These are phyloP conservation scores for Delichon dasypus DNA, from an alignment of 2,797 vertebrate species.

Conservation along the genomic window DNA sequence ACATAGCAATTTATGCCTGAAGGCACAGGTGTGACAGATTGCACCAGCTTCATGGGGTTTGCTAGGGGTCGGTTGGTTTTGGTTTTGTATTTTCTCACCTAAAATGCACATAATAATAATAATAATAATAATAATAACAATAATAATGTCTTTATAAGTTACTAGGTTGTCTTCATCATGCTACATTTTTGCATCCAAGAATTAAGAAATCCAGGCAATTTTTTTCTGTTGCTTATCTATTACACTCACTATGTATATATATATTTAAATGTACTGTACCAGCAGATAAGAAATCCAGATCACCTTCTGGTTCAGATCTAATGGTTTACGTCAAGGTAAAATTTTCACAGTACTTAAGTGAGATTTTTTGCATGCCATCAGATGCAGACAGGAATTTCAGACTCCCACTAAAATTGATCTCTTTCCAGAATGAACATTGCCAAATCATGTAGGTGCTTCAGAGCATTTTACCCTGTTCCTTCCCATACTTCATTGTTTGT, in stretches of 20 bases:
- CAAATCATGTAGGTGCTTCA: slow-evolving; percentile 5
- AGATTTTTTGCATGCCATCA: neutral
- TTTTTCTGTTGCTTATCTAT: neutral
- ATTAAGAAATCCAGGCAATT: neutral
- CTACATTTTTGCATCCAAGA: neutral
- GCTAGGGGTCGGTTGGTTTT: neutral
- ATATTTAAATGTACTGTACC: neutral
- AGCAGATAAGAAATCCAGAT: neutral
- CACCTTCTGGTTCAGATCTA: neutral
- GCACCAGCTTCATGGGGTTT: neutral
- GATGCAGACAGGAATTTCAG: neutral
- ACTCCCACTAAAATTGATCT: neutral
- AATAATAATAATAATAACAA: neutral
- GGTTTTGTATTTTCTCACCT: neutral
- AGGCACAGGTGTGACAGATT: neutral
- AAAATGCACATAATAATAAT: neutral
- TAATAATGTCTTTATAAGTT: neutral
- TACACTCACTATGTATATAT: neutral
- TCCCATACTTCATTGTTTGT: neutral
- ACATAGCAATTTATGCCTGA: neutral
- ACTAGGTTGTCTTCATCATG: neutral
- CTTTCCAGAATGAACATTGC: slow-evolving; percentile 21
- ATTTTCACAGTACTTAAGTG: neutral
- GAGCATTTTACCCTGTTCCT: neutral
- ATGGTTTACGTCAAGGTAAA: neutral